Percentiles rank a stretch among this genome's conserved stretches.
These are phyloP conservation scores for Coreius guichenoti DNA, from an alignment of 2,797 vertebrate genomes.

Conservation along the genomic window DNA sequence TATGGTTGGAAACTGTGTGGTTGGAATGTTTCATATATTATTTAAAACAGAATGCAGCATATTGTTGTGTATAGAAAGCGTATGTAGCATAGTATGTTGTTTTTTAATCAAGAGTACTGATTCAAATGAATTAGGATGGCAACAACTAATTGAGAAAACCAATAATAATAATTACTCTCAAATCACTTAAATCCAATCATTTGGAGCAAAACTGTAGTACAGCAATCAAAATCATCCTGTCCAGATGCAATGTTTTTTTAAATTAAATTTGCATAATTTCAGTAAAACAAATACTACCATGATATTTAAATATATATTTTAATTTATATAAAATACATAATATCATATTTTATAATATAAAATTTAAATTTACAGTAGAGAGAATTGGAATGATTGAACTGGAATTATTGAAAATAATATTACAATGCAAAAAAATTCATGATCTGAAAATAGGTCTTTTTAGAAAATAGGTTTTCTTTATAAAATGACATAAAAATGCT, in stretches of 20 bases:
- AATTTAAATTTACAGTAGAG: not conserved
- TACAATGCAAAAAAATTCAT: not conserved
- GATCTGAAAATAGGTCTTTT: not conserved
- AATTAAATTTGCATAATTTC: not conserved
- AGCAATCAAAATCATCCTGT: conserved; percentile 5
- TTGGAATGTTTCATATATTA: conserved; percentile 3
- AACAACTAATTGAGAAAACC: not conserved
- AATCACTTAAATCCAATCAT: not conserved
- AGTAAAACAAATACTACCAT: not conserved
- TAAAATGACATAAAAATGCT: not conserved
- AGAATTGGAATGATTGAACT: not conserved
- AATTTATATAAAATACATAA: not conserved
- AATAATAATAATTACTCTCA: not conserved
- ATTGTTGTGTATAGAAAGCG: not conserved
- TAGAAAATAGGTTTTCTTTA: not conserved
- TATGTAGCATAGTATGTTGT: not conserved
- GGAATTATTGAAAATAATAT: not conserved
- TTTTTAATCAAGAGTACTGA: not conserved
- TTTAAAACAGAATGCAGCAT: not conserved
- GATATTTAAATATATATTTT: not conserved
- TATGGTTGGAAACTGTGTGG: not conserved
- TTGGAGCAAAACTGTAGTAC: not conserved
- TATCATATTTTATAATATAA: not conserved
- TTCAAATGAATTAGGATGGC: not conserved
- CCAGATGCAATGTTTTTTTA: not conserved